Base-by-base conservation (phyloP, 1,140 invertebrate species). In the Drosophila yakuba region DNA sequence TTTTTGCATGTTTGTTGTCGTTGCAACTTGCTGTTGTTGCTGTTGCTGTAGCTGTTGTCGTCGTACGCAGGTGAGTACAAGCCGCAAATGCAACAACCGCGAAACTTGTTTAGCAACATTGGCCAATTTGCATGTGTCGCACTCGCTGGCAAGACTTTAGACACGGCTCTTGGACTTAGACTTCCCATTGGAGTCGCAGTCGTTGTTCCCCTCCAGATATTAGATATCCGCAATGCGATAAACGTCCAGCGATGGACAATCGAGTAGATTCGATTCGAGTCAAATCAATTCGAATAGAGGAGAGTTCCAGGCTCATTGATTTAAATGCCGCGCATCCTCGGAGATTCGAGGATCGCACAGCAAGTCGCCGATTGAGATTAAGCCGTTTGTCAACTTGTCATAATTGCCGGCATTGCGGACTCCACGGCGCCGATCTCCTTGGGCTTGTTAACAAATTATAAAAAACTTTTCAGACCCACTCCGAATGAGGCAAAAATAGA, bases 331-430 rank as follows among this genome's bases (percentile, higher is more conserved):
- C 39, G 51, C 71, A 75, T 80, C 64, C 68, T 48, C 43, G 69
- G 67, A 71, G 68, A 72, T 72, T 72, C 44, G 68, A 58, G 44
- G 68, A 72, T 72, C 68, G 66, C 68, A 72, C 68, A 72, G 68
- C 66, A 25, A 72, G 68, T 72, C 47, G 63, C 64, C 82, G 84
- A 90, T 89, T 89, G 79, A 88, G 84, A 89, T 89, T 89, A 89
- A 89, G 84, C 80, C 85, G 84, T 89, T 89, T 89, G 84, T 89
- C 84, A 89, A 89, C 85, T 89, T 89, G 84, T 89, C 84, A 89
- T 89, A 89, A 89, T 84, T 80, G 80, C 77, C 68, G 56, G 67
- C 54, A 64, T 28, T 51, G 14, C 48, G n/a, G 48, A 17, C 57
- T 55, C 60, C 35, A 23, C 64, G 81, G 77, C 83, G 83, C 75